phyloP scores from a whole-genome alignment of 2,113 vertebrate species.

The Pyxicephalus adspersus region DNA sequence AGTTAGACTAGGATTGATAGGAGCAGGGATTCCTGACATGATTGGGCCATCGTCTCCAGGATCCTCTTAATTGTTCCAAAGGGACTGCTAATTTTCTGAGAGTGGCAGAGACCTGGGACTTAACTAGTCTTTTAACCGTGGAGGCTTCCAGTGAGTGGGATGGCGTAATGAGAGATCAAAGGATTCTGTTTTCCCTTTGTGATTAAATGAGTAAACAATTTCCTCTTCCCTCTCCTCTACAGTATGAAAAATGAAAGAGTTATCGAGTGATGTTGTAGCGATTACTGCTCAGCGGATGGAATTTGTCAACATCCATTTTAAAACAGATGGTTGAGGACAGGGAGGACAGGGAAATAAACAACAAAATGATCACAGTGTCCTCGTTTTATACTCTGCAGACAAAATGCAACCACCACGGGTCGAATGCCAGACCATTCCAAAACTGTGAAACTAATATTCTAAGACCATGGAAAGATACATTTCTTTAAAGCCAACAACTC shows the following conservation, averaged over 20 bases:
- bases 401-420: not conserved
- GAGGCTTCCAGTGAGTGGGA: slow-evolving; percentile 24
- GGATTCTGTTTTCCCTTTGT: slow-evolving; percentile 45
- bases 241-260: slow-evolving; percentile 54
- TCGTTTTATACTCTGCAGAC: not conserved
- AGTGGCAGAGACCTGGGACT: slow-evolving; percentile 19
- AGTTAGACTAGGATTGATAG: slow-evolving; percentile 34
- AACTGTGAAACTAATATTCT: slow-evolving; percentile 2
- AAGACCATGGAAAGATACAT: not conserved
- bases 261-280: slow-evolving; percentile 35
- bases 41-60: slow-evolving; percentile 21
- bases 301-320: slow-evolving; percentile 52
- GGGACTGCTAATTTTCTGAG: slow-evolving; percentile 40
- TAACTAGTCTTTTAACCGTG: slow-evolving; percentile 11
- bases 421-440: not conserved
- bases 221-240: slow-evolving; percentile 29
- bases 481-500: not conserved
- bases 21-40: slow-evolving; percentile 21
- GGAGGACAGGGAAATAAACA: slow-evolving; percentile 23
- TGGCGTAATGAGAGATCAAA: slow-evolving; percentile 49
- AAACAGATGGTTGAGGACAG: slow-evolving; percentile 46
- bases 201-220: slow-evolving; percentile 50
- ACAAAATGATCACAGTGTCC: slow-evolving; percentile 32
- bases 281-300: slow-evolving; percentile 42
- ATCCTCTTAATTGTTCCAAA: slow-evolving; percentile 46